Evolutionary conservation across 2,113 vertebrate genomes (phyloP).

Genomic region (Galeopterus variegatus): DNA sequence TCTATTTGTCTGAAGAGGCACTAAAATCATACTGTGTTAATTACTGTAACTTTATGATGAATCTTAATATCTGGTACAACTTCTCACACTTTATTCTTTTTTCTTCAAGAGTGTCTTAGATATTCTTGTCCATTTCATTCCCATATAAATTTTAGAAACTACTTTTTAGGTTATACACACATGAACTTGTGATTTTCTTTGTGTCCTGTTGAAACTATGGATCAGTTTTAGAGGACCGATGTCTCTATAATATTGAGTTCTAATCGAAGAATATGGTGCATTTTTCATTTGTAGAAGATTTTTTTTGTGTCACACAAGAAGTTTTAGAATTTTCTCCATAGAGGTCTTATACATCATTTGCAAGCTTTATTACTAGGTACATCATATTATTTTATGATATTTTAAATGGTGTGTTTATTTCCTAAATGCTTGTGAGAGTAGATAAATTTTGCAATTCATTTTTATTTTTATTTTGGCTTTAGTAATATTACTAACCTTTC

Average conservation of each 20-base stretch:
- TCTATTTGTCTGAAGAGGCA: background rate
- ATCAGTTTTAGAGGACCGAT: background rate
- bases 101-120: background rate
- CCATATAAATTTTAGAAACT: background rate
- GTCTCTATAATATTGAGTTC: background rate
- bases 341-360: background rate
- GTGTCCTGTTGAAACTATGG: background rate
- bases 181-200: background rate
- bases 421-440: background rate
- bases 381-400: background rate
- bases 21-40: background rate
- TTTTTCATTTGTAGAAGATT: background rate
- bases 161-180: background rate
- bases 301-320: background rate
- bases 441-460: background rate
- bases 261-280: background rate
- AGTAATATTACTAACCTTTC: background rate
- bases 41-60: background rate
- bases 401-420: background rate
- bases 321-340: conserved; percentile 8
- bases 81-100: background rate
- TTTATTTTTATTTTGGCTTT: background rate
- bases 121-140: background rate
- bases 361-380: background rate
- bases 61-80: background rate